Evolutionary conservation across 2,113 vertebrate species (phyloP).

Genomic region (Hypocryptadius cinnamomeus): DNA sequence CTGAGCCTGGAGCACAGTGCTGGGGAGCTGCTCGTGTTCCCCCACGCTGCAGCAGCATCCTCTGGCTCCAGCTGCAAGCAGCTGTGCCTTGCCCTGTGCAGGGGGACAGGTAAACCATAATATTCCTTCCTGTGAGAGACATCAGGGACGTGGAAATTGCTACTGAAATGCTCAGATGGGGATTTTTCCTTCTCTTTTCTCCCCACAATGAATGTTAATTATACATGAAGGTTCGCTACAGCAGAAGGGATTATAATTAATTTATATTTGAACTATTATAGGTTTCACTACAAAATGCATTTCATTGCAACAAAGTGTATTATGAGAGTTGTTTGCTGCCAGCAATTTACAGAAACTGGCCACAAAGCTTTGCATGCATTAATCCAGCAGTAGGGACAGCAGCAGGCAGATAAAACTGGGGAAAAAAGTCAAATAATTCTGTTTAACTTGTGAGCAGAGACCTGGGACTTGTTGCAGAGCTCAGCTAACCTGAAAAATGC

Average conservation of each 20-base stretch:
- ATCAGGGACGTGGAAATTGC: neutral
- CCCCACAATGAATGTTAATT: slow-evolving; percentile 58
- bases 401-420: neutral
- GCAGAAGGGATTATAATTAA: slow-evolving; percentile 73
- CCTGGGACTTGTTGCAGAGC: neutral
- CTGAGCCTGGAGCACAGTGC: neutral
- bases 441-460: neutral
- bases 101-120: slow-evolving; percentile 4
- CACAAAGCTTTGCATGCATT: neutral
- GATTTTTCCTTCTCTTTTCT: neutral
- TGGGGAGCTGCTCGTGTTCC: neutral
- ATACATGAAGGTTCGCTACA: slow-evolving; percentile 61
- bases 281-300: slow-evolving; percentile 61
- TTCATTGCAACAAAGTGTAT: slow-evolving; percentile 53
- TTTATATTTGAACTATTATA: slow-evolving; percentile 66
- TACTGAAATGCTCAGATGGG: neutral
- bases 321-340: slow-evolving; percentile 21
- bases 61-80: neutral
- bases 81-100: neutral
- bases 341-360: slow-evolving; percentile 25
- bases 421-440: neutral
- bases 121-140: neutral
- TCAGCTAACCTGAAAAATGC: neutral
- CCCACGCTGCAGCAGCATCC: neutral
- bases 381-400: slow-evolving; percentile 1